These are phyloP conservation scores for Anthopleura sola DNA, from an alignment of 64 coral and sea anemone genomes.

Conservation along the genomic window DNA sequence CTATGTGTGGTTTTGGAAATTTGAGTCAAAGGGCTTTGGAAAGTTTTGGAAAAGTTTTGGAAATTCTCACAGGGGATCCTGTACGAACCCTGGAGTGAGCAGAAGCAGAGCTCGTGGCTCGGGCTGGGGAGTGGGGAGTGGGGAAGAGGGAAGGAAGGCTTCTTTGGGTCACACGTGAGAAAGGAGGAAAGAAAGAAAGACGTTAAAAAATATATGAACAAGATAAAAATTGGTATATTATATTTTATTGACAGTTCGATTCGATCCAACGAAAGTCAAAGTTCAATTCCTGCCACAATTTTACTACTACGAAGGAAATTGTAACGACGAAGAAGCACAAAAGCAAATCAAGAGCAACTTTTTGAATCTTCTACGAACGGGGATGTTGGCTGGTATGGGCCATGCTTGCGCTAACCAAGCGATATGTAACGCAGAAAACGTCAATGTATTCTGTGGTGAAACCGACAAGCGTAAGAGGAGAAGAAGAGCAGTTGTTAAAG, in stretches of 20 bases:
- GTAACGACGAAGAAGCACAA: conserved; percentile 59
- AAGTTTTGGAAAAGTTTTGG: too few relatives aligned
- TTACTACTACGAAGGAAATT: conserved; percentile 81
- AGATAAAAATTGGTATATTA: too few relatives aligned
- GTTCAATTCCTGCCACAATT: conserved; percentile 27
- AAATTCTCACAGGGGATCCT: too few relatives aligned
- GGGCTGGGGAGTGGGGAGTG: too few relatives aligned
- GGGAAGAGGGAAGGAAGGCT: too few relatives aligned
- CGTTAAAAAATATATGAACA: too few relatives aligned
- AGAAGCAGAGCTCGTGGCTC: too few relatives aligned
- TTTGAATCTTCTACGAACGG: conserved; percentile 36
- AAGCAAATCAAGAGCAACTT: conserved; percentile 75
- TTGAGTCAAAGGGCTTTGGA: too few relatives aligned
- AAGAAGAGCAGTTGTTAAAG: conserved; percentile 45
- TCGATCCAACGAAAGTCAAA: conserved; percentile 49
- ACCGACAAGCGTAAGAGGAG: conserved; percentile 35
- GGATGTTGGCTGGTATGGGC: conserved; percentile 1
- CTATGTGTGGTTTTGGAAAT: too few relatives aligned
- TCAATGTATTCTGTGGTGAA: conserved; percentile 79
- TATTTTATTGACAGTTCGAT: conserved; percentile 44
- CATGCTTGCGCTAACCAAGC: conserved; percentile 24
- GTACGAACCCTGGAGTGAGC: too few relatives aligned
- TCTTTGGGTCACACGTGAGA: too few relatives aligned
- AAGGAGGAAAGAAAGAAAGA: too few relatives aligned
- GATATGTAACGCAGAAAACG: conserved; percentile 58